phyloP scores from a whole-genome alignment of 30 jellyfish, hydroid and myxozoan genomes.

The Chrysaora quinquecirrha region DNA sequence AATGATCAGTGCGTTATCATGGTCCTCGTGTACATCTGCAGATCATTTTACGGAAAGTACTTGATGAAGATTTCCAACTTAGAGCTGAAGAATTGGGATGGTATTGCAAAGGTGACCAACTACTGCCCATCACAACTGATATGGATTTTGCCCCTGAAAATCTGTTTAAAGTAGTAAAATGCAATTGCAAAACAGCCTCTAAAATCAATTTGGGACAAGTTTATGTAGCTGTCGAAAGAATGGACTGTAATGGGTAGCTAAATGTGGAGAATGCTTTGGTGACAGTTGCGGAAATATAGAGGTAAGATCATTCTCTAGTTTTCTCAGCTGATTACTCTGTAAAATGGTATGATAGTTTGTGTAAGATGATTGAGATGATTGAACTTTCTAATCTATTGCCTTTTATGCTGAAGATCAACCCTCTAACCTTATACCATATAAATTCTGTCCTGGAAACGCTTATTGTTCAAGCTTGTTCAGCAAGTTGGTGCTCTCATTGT shows the following conservation, averaged over 20 bases:
- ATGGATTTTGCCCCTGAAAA: constrained; percentile 56
- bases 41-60: constrained; percentile 26
- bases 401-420: too few relatives aligned
- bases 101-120: constrained; percentile 17
- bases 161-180: constrained; percentile 39
- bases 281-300: constrained; percentile 49
- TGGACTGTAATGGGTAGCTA: constrained; percentile 52
- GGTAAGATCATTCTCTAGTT: constrained; percentile 39
- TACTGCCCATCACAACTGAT: constrained; percentile 60
- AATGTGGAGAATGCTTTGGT: constrained; percentile 73
- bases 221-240: constrained; percentile 51
- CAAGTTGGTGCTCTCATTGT: too few relatives aligned
- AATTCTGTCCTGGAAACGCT: not conserved
- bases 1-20: constrained; percentile 41
- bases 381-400: not conserved
- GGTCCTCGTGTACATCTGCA: constrained; percentile 45
- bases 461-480: not conserved
- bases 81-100: constrained; percentile 44
- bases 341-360: not conserved
- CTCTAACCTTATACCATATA: too few relatives aligned
- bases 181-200: constrained; percentile 63
- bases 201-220: constrained; percentile 62
- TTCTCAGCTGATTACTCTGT: not conserved
- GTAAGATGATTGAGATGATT: not conserved
- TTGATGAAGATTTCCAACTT: constrained; percentile 30